phyloP scores from a whole-genome alignment of 2,113 vertebrate genomes.

The Grammomys surdaster region DNA sequence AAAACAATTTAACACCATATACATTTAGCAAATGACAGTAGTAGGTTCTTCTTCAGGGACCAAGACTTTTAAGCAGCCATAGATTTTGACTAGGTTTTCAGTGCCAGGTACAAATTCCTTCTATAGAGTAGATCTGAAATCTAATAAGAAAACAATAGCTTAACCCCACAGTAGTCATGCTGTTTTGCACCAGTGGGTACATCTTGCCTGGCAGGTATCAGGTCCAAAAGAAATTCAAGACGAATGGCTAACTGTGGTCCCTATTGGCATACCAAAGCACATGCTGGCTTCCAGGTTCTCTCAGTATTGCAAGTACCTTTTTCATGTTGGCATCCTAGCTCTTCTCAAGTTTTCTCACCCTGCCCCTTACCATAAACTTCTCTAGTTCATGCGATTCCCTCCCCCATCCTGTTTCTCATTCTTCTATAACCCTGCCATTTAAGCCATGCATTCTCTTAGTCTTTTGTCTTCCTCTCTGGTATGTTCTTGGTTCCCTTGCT shows the following conservation, averaged over 20 bases:
- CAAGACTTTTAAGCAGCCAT: background rate
- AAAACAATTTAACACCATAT: background rate
- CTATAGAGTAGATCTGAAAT: background rate
- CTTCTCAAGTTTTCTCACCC: background rate
- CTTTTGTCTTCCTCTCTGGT: background rate
- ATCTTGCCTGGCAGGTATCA: background rate
- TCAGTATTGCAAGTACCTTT: background rate
- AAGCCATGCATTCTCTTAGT: background rate
- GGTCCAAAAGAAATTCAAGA: background rate
- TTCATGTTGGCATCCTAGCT: background rate
- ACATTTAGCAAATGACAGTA: background rate
- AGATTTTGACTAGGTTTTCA: background rate
- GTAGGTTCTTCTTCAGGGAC: background rate
- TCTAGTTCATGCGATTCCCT: background rate
- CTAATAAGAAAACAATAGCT: background rate
- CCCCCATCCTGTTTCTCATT: background rate
- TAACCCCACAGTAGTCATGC: background rate
- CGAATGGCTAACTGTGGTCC: background rate
- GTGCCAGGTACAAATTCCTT: background rate
- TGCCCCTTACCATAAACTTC: background rate
- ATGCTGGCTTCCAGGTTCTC: background rate
- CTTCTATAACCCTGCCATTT: background rate
- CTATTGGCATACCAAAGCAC: background rate
- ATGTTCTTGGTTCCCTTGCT: background rate
- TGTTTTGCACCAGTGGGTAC: background rate